Percentiles rank a stretch among this genome's conserved stretches.
Conservation (phyloP, 2,113 vertebrate genomes). For the Petroica traversi region DNA sequence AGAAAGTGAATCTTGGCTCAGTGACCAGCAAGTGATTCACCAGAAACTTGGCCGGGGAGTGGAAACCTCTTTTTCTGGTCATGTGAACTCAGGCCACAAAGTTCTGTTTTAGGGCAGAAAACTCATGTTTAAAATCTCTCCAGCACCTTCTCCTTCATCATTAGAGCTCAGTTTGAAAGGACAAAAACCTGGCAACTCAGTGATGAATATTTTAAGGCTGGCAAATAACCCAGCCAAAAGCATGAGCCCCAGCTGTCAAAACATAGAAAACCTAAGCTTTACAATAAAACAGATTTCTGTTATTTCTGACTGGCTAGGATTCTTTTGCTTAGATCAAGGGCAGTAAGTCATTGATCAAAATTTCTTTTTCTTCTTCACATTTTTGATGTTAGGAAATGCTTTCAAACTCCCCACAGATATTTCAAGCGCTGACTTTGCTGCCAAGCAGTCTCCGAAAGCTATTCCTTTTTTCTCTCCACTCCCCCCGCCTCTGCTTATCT, state of each 20-base stretch:
- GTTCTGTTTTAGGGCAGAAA: neutral
- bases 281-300: constrained; percentile 57
- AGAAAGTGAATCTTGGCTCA: neutral
- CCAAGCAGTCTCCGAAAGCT: constrained; percentile 30
- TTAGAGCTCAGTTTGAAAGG: constrained; percentile 7
- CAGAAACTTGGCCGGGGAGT: constrained; percentile 31
- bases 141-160: neutral
- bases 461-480: constrained; percentile 16
- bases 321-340: constrained; percentile 60
- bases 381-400: constrained; percentile 65
- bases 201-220: constrained; percentile 55
- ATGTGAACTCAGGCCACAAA: constrained; percentile 26
- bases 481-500: constrained; percentile 14
- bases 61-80: constrained; percentile 18
- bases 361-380: constrained; percentile 61
- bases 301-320: constrained; percentile 43
- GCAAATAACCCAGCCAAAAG: constrained; percentile 50
- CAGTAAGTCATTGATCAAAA: constrained; percentile 61
- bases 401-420: constrained; percentile 57
- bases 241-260: constrained; percentile 62
- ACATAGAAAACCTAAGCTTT: constrained; percentile 54
- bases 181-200: constrained; percentile 38
- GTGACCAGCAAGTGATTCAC: constrained; percentile 45
- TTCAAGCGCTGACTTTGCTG: constrained; percentile 14
- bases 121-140: neutral